Evolutionary conservation across 2,888 invertebrate genomes (phyloP).

Genomic region (Tinea trinotella): DNA sequence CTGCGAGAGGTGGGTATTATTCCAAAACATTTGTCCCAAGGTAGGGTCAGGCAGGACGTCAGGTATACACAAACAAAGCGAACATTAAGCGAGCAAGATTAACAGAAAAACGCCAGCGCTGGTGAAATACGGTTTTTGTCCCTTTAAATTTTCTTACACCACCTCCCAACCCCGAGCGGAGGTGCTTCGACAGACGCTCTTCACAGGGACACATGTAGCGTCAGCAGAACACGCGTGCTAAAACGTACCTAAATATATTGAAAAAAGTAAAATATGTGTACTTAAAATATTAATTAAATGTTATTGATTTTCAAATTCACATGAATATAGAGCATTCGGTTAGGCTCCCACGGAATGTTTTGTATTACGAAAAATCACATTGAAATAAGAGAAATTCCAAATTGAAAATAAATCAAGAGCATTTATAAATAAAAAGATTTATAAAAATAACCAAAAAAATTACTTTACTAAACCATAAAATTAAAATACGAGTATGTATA

Average conservation of each 20-base stretch:
- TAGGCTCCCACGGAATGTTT: too few relatives aligned
- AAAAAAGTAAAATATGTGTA: too few relatives aligned
- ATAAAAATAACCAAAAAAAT: background rate
- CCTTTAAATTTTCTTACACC: conserved; percentile 71
- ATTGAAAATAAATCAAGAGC: too few relatives aligned
- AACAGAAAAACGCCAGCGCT: conserved; percentile 49
- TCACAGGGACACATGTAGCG: conserved; percentile 42
- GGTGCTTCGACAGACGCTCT: conserved; percentile 59
- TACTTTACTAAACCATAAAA: background rate
- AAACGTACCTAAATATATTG: background rate
- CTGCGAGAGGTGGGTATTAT: conserved; percentile 12
- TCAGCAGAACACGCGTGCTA: conserved; percentile 26
- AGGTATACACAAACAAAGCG: conserved; percentile 55
- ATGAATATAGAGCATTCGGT: too few relatives aligned
- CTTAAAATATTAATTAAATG: too few relatives aligned
- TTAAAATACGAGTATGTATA: background rate
- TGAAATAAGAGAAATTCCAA: too few relatives aligned
- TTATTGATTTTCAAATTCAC: too few relatives aligned
- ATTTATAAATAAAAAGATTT: too few relatives aligned
- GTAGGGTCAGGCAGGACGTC: conserved; percentile 55
- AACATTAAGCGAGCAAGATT: conserved; percentile 69
- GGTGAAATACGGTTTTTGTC: conserved; percentile 62
- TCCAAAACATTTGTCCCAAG: conserved; percentile 21
- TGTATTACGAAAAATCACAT: too few relatives aligned
- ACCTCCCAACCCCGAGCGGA: conserved; percentile 32